Evolutionary conservation across 2,888 invertebrate species (phyloP), one percentile per base, ranked within the genome.

Genomic region (Notodonta dromedarius): DNA sequence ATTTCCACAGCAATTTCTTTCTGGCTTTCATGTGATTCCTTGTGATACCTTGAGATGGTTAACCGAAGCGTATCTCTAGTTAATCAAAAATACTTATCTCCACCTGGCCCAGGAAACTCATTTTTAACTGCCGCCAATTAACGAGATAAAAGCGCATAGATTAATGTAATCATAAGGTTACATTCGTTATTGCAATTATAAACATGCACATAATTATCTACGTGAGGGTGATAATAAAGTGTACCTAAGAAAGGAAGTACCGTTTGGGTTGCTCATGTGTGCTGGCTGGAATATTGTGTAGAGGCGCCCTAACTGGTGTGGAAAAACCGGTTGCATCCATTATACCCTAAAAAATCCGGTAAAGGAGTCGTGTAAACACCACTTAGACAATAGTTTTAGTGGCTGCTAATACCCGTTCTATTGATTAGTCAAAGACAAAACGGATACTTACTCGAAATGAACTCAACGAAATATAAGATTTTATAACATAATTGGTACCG

Each of bases 101-200:
- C 48, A 48, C 4, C 48, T 13, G 14, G 48, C 11, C 14, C 14
- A 2, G 48, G n/a, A 9, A 48, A 48, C 12, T 16, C 50, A 52
- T 52, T 52, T 35, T 6, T 52, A 52, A 32, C 52, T 52, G 0
- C 52, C 4, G 24, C 32, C 3, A 16, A n/a, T 16, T 50, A 50
- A 50, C 16, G 52, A 52, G n/a, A 52, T 9, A 52, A 32, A 16
- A 52, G 1, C 1, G 60, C 66, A 57, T 58, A 70, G 69, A 75
- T 74, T 63, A 75, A 69, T 77, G 62, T 73, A 71, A 74, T 72
- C 69, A 62, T 13, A 24, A 12, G 52, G 32, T 32, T 16, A 3
- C 69, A 60, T 68, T 63, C 60, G 64, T 62, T 66, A 64, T 55
- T 60, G 63, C 70, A 76, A 74, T 77, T 76, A 78, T 66, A 65